phyloP scores from a whole-genome alignment of 2,797 vertebrate species.

The Dromococcyx pavoninus region DNA sequence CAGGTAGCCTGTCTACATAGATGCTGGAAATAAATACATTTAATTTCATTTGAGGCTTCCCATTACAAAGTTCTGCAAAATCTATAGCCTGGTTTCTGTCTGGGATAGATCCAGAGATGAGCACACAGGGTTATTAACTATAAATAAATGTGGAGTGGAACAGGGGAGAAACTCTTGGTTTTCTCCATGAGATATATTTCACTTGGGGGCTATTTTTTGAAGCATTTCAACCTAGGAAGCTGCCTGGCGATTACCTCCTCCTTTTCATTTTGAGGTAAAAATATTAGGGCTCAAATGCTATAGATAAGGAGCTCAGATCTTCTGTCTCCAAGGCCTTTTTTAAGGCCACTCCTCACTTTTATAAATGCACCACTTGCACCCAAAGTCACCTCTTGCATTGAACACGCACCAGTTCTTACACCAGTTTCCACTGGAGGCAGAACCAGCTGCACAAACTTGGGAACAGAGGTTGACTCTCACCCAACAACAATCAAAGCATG shows the following conservation, averaged over 20 bases:
- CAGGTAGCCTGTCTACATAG: slow-evolving; percentile 31
- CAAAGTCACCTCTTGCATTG: background rate
- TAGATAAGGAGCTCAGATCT: background rate
- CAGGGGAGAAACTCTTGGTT: background rate
- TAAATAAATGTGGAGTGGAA: background rate
- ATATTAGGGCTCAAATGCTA: background rate
- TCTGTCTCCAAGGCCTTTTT: background rate
- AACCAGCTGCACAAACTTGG: background rate
- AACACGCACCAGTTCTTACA: background rate
- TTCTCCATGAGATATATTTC: background rate
- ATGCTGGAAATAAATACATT: background rate
- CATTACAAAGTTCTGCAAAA: background rate
- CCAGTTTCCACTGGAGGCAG: background rate
- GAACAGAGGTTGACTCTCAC: background rate
- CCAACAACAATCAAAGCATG: background rate
- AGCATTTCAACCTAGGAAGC: background rate
- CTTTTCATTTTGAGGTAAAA: background rate
- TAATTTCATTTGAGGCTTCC: background rate
- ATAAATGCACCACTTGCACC: background rate
- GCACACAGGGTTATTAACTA: background rate
- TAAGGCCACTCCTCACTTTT: background rate
- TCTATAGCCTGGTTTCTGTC: background rate
- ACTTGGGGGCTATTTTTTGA: background rate
- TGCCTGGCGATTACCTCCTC: background rate
- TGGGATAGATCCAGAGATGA: background rate